Base-by-base conservation (phyloP, 2,113 vertebrate genomes). In the Brachyhypopomus occidentalis region DNA sequence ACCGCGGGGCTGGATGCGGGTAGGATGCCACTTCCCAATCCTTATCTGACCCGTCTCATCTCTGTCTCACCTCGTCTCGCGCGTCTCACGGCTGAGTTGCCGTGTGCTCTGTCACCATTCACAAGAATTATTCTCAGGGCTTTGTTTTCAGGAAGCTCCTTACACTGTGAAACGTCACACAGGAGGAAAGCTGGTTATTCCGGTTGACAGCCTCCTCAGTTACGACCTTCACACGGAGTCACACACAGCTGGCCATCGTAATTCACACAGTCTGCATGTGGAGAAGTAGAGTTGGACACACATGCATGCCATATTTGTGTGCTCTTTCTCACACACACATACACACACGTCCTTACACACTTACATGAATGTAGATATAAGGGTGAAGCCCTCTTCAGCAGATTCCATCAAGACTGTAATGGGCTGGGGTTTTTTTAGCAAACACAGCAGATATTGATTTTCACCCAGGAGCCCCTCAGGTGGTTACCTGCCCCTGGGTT, bases 371-470 rank as follows among this genome's bases (percentile, higher is more conserved):
- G 19, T 23, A 59, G 5, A 38, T 30, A 36, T 34, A 70, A 27
- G 22, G 14, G 20, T 41, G 36, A 41, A 41, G 36, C 34, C 34
- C 60, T 38, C 59, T 34, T 16, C 3, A 52, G 76, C 64, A 72
- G 17, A 23, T 69, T 72, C 9, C 27, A 19, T 60, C 59, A 8
- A 14, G 25, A 22, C 77, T 20, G 60, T 36, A 30, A 48, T 55
- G 25, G 1, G 45, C 27, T 41, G 71, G 58, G 30, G 14, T 59
- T 69, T 48, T 83, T 83, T 83, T 78, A 83, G 72, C 20, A 52
- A 83, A 22, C 59, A 11, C 20, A 8, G 30, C 27, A 34, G 19
- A 67, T 34, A 79, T 77, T 72, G 76, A 74, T 83, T 83, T 73
- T 66, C 64, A 48, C 30, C 45, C 48, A 17, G 19, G 75, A 75